A percentile compares a stretch with the other conserved stretches of the same genome.
Conservation (phyloP, 2,888 invertebrate genomes). For the Chesias legatella region DNA sequence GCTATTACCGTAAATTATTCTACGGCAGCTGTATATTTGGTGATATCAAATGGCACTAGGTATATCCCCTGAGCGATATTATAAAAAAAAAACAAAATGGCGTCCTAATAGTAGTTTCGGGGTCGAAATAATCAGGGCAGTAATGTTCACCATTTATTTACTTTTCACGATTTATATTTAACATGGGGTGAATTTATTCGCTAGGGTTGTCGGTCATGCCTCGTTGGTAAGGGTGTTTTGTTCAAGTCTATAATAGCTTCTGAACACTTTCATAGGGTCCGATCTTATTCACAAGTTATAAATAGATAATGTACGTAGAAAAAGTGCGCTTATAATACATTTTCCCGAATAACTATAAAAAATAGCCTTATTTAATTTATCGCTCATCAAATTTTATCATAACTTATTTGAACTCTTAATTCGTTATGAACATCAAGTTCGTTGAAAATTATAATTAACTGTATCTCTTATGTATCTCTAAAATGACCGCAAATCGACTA, state of each 20-base stretch:
- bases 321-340: neutral
- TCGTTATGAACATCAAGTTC: no score
- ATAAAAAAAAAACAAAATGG: slow-evolving; percentile 57
- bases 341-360: neutral
- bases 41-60: no score
- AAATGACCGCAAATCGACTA: no score
- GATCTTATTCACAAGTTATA: slow-evolving; percentile 21
- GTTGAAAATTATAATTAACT: no score
- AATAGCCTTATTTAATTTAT: no score
- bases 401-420: no score
- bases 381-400: no score
- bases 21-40: slow-evolving; percentile 1
- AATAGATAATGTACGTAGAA: slow-evolving; percentile 20
- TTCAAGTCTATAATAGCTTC: slow-evolving; percentile 25
- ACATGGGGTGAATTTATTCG: slow-evolving; percentile 45
- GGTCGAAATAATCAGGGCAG: slow-evolving; percentile 74
- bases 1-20: slow-evolving; percentile 1
- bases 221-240: slow-evolving; percentile 61
- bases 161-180: slow-evolving; percentile 73
- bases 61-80: neutral
- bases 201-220: slow-evolving; percentile 61
- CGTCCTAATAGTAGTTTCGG: slow-evolving; percentile 51
- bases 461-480: no score
- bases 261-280: slow-evolving; percentile 19
- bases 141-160: slow-evolving; percentile 76